Conservation (phyloP, 1,140 invertebrate genomes). For the Telenomus remus region DNA sequence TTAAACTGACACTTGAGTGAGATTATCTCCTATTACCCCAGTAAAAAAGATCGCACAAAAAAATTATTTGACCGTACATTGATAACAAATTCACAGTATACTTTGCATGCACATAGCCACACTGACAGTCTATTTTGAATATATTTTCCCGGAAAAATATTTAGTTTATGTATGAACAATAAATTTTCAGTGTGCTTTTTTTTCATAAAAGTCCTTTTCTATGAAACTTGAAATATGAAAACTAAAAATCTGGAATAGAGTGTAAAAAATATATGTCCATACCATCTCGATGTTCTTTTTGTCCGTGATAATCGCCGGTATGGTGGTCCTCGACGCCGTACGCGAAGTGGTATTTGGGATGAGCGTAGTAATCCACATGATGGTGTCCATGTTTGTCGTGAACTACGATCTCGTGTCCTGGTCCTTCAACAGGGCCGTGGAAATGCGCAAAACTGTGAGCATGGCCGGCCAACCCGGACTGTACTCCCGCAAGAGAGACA, state of each 20-base stretch:
- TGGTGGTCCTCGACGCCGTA: constrained; percentile 76
- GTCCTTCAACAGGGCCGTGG: constrained; percentile 70
- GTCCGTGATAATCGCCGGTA: constrained; percentile 76
- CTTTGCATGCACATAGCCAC: no score
- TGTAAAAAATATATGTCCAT: constrained; percentile 48
- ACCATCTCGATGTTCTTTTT: constrained; percentile 77
- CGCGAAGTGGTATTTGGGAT: constrained; percentile 75
- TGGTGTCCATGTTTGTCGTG: constrained; percentile 69
- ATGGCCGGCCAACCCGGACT: constrained; percentile 62
- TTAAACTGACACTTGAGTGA: not conserved
- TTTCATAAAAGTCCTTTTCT: no score
- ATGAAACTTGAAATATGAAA: no score
- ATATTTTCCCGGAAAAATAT: no score
- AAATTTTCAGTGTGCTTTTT: no score
- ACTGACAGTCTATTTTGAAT: no score
- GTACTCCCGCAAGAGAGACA: constrained; percentile 57
- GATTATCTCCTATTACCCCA: not conserved
- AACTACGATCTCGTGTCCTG: constrained; percentile 62
- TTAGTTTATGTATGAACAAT: no score
- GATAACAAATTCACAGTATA: no score
- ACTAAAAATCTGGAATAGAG: not conserved
- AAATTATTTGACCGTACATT: no score
- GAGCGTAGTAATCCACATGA: constrained; percentile 70
- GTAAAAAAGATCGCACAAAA: no score
- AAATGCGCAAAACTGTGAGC: constrained; percentile 71